Percentiles rank a stretch among this genome's conserved stretches.
phyloP scores from a whole-genome alignment of 1,140 invertebrate genomes.

The Camponotus pennsylvanicus region DNA sequence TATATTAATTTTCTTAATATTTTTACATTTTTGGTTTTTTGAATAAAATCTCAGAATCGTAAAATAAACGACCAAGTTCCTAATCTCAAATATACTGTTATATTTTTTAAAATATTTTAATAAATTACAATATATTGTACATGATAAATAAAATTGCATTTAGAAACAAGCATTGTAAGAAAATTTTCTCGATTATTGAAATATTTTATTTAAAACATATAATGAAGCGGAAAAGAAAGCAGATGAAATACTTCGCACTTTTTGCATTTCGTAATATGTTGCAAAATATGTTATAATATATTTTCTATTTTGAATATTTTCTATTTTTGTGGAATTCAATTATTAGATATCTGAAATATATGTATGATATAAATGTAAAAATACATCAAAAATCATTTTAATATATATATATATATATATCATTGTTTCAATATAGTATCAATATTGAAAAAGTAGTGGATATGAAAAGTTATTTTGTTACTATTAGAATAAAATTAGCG shows the following conservation, averaged over 20 bases:
- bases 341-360: not conserved
- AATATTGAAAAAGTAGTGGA: not conserved
- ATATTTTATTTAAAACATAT: conserved; percentile 10
- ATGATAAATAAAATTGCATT: not conserved
- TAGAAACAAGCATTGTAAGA: not conserved
- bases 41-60: not conserved
- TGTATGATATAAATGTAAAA: not conserved
- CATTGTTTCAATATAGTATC: not conserved
- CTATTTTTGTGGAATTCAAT: conserved; percentile 20
- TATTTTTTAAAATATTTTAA: not conserved
- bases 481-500: not conserved
- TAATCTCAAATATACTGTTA: conserved; percentile 5
- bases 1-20: not conserved
- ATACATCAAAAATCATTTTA: not conserved
- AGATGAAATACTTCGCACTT: conserved; percentile 6
- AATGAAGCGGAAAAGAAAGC: not conserved
- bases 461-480: not conserved
- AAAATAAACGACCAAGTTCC: conserved; percentile 4
- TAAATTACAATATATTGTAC: too few species aligned
- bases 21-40: not conserved
- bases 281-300: not conserved
- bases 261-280: conserved; percentile 29
- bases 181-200: not conserved
- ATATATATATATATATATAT: too few species aligned
- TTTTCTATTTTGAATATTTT: not conserved